Conservation (phyloP, 2,888 invertebrate genomes). For the Orthonevra nobilis region DNA sequence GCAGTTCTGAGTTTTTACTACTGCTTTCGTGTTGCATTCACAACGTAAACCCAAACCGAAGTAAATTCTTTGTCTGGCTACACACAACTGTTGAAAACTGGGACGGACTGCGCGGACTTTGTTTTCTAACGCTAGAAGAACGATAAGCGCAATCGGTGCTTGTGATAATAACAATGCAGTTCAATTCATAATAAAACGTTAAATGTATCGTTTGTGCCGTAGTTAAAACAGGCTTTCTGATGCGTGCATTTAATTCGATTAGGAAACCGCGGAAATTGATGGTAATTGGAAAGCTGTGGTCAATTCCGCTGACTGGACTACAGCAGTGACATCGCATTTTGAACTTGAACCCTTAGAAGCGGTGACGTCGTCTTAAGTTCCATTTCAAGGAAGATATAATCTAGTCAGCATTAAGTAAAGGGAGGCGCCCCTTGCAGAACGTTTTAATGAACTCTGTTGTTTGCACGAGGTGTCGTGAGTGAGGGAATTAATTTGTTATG, state of each 20-base stretch:
- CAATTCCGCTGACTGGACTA: neutral
- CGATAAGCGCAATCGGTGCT: constrained; percentile 58
- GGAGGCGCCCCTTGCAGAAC: too few species aligned
- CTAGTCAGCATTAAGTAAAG: too few species aligned
- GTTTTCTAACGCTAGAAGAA: too few species aligned
- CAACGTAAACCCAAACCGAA: neutral
- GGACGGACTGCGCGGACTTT: neutral
- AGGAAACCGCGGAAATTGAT: too few species aligned
- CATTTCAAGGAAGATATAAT: too few species aligned
- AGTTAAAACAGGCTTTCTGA: neutral
- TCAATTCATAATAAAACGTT: constrained; percentile 16
- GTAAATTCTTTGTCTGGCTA: neutral
- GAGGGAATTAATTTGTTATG: too few species aligned
- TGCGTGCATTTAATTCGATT: constrained; percentile 57
- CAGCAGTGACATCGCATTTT: constrained; percentile 13
- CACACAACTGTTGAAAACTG: constrained; percentile 13
- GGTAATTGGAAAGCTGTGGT: constrained; percentile 14
- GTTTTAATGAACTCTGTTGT: too few species aligned
- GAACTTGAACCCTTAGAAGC: constrained; percentile 49
- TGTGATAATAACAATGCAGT: constrained; percentile 34
- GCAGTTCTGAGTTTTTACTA: too few species aligned
- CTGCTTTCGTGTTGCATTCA: too few species aligned
- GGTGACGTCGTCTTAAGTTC: too few species aligned
- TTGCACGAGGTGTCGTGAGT: too few species aligned
- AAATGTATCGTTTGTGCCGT: neutral